A percentile compares a stretch with the other conserved stretches of the same genome.
Evolutionary conservation across 2,113 vertebrate species (phyloP).

Genomic region (Misgurnus mizolepis): DNA sequence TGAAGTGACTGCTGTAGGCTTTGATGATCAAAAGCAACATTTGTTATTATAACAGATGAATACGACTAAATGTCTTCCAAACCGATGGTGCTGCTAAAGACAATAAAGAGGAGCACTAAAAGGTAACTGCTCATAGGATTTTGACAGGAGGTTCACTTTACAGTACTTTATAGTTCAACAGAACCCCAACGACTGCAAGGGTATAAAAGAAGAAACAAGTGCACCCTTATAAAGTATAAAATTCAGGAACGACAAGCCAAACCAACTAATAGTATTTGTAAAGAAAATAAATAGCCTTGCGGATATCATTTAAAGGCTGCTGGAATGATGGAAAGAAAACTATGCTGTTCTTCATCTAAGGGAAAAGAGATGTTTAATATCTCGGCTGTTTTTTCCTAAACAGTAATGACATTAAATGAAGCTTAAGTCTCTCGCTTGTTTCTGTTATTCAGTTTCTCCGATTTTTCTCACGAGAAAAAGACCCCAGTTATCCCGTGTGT

Average conservation of each 20-base stretch:
- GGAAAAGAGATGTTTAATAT: no score
- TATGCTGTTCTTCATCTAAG: no score
- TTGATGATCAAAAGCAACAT: slow-evolving; percentile 20
- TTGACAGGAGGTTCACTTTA: slow-evolving; percentile 1
- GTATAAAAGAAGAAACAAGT: background rate
- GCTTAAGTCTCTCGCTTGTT: no score
- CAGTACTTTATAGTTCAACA: background rate
- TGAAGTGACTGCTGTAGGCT: background rate
- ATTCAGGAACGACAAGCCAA: background rate
- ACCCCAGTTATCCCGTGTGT: no score
- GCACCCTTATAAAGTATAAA: slow-evolving; percentile 5
- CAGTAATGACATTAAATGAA: no score
- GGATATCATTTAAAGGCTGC: background rate
- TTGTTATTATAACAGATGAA: slow-evolving; percentile 1
- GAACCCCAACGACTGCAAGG: background rate
- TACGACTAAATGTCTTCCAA: background rate
- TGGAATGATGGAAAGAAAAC: background rate
- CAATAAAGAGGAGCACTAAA: background rate
- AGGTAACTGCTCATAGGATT: background rate
- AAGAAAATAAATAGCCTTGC: no score
- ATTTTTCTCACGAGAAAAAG: no score
- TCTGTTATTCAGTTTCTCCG: no score
- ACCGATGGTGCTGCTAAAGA: slow-evolving; percentile 10
- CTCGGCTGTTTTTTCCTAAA: no score
- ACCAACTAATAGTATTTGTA: background rate